Evolutionary conservation across 2,797 vertebrate species (phyloP), one percentile per base, ranked within the genome.

Genomic region (Psittacula echo): DNA sequence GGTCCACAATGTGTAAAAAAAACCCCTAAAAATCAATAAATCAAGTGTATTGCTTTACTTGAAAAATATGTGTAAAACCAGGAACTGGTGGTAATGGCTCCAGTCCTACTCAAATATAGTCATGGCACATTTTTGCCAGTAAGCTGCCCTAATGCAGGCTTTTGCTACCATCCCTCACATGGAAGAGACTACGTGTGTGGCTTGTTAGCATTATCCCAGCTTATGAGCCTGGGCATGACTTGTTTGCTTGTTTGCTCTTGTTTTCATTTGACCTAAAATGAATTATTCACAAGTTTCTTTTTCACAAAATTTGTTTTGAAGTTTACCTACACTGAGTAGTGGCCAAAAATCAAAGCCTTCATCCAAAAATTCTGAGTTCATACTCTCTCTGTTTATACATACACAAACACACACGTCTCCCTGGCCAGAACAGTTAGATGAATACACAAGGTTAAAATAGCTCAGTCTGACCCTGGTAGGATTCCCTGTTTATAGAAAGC

Each of bases 371-470:
- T 65, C 34, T 34, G 16, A 62, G 24, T 90, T 75, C 54, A 26
- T 81, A 26, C 48, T 29, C 9, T 80, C 6, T 79, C 2, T 62
- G 1, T 39, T 0, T 79, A 14, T 32, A 47, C 9, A 76, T 7
- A 60, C 9, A 75, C 9, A 74, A 4, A 71, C 37, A 45, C 30
- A 56, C 22, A n/a, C 20, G 16, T 17, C 18, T 67, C 27, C 62
- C 75, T n/a, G 37, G 83, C 70, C 85, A 93, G 85, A 91, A 93
- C 58, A 79, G 66, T 67, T 41, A 91, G 70, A 95, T 58, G 60
- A 91, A 94, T 16, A 81, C 34, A 60, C 10, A 14, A 95, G 73
- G 90, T 93, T 88, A 88, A 95, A 96, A 94, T 54, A 95, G 73
- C 83, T 88, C 75, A 45, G 32, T 47, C 83, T 96, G 91, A 90